Conservation (phyloP, 2,888 invertebrate genomes). For the Heteromyza rotundicornis region DNA sequence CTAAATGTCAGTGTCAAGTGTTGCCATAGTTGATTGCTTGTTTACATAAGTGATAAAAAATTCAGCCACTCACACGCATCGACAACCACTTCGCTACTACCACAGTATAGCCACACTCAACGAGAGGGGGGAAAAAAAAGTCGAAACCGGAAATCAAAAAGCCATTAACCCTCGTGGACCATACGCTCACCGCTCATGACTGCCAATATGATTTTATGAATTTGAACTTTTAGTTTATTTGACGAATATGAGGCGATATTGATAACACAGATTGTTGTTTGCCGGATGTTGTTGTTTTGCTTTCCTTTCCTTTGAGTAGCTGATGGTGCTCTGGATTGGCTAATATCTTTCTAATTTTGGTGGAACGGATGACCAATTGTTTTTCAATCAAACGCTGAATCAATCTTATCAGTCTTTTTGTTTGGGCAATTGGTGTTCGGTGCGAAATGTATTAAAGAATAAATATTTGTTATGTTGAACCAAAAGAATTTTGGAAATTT, state of each 20-base stretch:
- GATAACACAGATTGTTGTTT: constrained; percentile 37
- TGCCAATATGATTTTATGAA: constrained; percentile 29
- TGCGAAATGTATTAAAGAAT: not conserved
- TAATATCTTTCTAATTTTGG: constrained; percentile 52
- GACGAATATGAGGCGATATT: constrained; percentile 28
- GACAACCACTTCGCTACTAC: not conserved
- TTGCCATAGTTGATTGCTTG: constrained; percentile 46
- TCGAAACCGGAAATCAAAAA: constrained; percentile 53
- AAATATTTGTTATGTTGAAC: not conserved
- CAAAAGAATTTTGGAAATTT: not conserved
- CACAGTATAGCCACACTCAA: constrained; percentile 20
- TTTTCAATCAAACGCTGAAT: constrained; percentile 60
- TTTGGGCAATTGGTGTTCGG: not conserved
- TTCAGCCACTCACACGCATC: constrained; percentile 27
- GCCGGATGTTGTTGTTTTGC: too few species aligned
- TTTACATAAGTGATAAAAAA: constrained; percentile 57
- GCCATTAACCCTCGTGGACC: constrained; percentile 49
- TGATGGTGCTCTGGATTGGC: too few species aligned
- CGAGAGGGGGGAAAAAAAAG: constrained; percentile 17
- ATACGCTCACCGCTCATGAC: constrained; percentile 34
- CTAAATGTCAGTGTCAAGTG: constrained; percentile 47
- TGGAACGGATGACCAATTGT: constrained; percentile 58
- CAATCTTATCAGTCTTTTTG: constrained; percentile 50
- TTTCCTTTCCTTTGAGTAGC: too few species aligned
- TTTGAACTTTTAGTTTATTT: constrained; percentile 22